Percentiles rank a stretch among this genome's conserved stretches.
phyloP scores from a whole-genome alignment of 2,797 vertebrate species.

The Malacoctenus gilli region DNA sequence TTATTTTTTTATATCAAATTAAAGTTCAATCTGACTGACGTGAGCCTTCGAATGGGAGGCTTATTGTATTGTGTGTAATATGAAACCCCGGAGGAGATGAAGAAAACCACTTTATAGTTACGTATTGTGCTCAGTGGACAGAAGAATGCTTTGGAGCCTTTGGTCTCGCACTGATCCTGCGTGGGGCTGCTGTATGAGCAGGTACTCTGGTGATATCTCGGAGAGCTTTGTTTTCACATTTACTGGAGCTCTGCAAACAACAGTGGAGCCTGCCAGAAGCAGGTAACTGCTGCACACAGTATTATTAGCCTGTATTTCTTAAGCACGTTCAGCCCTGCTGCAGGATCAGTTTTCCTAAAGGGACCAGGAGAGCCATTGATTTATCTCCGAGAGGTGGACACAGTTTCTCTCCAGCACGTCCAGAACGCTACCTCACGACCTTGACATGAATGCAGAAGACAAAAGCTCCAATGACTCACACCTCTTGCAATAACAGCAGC shows the following conservation, averaged over 20 bases:
- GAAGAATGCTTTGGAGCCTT: not conserved
- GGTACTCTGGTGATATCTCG: too few species aligned
- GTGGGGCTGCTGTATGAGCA: not conserved
- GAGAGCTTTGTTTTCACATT: slow-evolving; percentile 16
- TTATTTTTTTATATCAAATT: too few species aligned
- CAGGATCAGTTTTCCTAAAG: slow-evolving; percentile 62
- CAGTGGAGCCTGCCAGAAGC: slow-evolving; percentile 7
- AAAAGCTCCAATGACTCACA: slow-evolving; percentile 36
- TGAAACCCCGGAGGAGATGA: not conserved
- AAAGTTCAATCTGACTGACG: not conserved
- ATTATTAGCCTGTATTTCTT: slow-evolving; percentile 60
- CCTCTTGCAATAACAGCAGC: slow-evolving; percentile 10
- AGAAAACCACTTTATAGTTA: not conserved
- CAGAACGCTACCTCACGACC: slow-evolving; percentile 42
- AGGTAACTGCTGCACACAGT: too few species aligned
- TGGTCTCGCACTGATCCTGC: not conserved
- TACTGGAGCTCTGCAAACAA: slow-evolving; percentile 14
- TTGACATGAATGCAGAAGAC: slow-evolving; percentile 44
- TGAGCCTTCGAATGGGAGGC: not conserved
- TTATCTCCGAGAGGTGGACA: slow-evolving; percentile 39
- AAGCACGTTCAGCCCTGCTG: slow-evolving; percentile 32
- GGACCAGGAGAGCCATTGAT: slow-evolving; percentile 54
- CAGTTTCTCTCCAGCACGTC: slow-evolving; percentile 24
- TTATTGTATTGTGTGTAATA: not conserved
- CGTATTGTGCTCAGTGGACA: not conserved